Conservation (phyloP, 2,888 invertebrate species). For the Polyommatus icarus region DNA sequence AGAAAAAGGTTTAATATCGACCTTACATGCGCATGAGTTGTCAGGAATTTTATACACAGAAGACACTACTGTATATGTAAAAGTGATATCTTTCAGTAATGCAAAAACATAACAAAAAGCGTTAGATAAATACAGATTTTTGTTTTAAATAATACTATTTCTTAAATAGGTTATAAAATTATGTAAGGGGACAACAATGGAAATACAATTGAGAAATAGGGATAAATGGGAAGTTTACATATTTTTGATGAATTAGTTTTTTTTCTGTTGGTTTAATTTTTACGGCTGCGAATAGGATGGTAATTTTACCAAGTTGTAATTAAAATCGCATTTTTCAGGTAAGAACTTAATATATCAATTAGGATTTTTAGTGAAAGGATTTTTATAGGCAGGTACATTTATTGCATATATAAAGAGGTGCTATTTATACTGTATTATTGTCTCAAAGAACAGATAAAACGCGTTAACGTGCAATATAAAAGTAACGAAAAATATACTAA, state of each 20-base stretch:
- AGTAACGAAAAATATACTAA: constrained; percentile 6
- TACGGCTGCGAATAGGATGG: no score
- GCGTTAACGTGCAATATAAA: not conserved
- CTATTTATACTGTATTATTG: not conserved
- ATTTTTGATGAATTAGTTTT: no score
- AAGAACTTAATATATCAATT: no score
- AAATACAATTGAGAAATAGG: no score
- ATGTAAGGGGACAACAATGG: no score
- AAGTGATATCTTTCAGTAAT: not conserved
- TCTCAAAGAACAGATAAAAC: not conserved
- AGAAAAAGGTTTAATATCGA: not conserved
- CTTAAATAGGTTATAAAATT: not conserved
- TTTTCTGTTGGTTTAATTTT: no score
- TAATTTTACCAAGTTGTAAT: no score
- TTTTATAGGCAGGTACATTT: not conserved
- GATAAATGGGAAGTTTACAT: no score
- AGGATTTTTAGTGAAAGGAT: no score
- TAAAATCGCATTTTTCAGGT: no score
- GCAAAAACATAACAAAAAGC: not conserved
- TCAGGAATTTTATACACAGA: not conserved
- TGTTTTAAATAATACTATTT: not conserved
- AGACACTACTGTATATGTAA: not conserved
- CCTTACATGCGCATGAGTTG: not conserved
- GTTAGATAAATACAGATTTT: not conserved
- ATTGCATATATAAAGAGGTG: not conserved